Evolutionary conservation across 2,797 vertebrate genomes (phyloP), one percentile per base, ranked within the genome.

Genomic region (Scleropages formosus): DNA sequence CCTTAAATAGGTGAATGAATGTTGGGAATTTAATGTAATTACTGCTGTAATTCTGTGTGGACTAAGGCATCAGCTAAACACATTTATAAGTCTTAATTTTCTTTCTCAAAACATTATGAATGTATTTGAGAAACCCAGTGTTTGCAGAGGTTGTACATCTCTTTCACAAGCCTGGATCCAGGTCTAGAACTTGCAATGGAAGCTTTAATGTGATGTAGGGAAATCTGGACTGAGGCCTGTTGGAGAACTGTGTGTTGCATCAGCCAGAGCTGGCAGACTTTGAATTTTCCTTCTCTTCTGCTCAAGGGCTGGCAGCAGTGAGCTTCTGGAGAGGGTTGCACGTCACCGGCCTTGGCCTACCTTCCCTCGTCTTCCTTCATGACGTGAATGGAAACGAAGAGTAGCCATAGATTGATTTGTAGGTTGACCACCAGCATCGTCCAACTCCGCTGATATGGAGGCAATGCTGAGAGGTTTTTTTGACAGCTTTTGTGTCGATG

Each of bases 351-450:
- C 20, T 24, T 69, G 66, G 66, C 66, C 22, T 47, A 56, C 13
- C 20, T 69, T 49, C 44, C 46, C 65, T 31, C 46, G 8, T 65
- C 65, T 67, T 67, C 65, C 47, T 22, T 20, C 47, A 18, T 69
- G 66, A 69, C 20, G 66, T 13, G 66, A 49, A 18, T 49, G 66
- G 46, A 69, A 69, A 51, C 20, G 44, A 11, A 26, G 7, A 44
- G 26, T 51, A 26, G 44, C n/a, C 12, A 26, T 69, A 66, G 51
- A 49, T 31, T 39, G 31, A 39, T 39, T 39, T 39, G 31, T 39
- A 2, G 31, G 31, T 31, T 31, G 6, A 39, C 31, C 31, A 39
- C 31, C 31, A 31, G 31, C 31, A 39, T 6, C 31, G 31, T 39
- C 39, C 31, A 39, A 39, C 31, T 39, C 31, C 2, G 39, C 6